These are phyloP conservation scores for Rhagoletis pomonella DNA, from an alignment of 1,140 invertebrate species.

Conservation along the genomic window DNA sequence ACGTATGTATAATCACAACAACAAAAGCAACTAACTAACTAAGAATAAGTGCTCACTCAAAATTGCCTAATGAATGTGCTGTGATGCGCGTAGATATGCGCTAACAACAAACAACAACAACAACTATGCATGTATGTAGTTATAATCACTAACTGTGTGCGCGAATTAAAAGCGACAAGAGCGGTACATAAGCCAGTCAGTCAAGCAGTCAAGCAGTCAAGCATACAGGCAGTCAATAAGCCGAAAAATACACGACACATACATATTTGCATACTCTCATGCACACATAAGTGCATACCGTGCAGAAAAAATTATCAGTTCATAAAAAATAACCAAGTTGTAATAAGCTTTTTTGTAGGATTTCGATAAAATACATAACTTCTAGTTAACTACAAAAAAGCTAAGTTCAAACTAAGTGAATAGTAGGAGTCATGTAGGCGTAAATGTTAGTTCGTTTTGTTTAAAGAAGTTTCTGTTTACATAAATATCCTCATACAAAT, in stretches of 20 bases:
- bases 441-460: too few relatives aligned
- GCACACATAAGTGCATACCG: too few relatives aligned
- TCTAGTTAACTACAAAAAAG: too few relatives aligned
- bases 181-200: background rate
- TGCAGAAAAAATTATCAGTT: too few relatives aligned
- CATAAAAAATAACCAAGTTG: too few relatives aligned
- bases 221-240: slow-evolving; percentile 30
- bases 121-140: too few relatives aligned
- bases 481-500: background rate
- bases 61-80: slow-evolving; percentile 39
- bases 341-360: too few relatives aligned
- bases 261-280: background rate
- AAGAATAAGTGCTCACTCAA: background rate
- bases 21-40: background rate
- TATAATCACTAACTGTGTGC: background rate
- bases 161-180: slow-evolving; percentile 41
- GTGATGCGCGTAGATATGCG: slow-evolving; percentile 14
- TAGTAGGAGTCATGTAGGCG: too few relatives aligned
- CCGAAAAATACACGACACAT: background rate
- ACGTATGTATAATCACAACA: background rate
- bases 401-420: too few relatives aligned
- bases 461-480: too few relatives aligned
- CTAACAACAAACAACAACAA: slow-evolving; percentile 23
- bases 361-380: too few relatives aligned
- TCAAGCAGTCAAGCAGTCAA: slow-evolving; percentile 13